These are phyloP conservation scores for Anguilla marmorata DNA, from an alignment of 2,797 vertebrate genomes.

Conservation along the genomic window DNA sequence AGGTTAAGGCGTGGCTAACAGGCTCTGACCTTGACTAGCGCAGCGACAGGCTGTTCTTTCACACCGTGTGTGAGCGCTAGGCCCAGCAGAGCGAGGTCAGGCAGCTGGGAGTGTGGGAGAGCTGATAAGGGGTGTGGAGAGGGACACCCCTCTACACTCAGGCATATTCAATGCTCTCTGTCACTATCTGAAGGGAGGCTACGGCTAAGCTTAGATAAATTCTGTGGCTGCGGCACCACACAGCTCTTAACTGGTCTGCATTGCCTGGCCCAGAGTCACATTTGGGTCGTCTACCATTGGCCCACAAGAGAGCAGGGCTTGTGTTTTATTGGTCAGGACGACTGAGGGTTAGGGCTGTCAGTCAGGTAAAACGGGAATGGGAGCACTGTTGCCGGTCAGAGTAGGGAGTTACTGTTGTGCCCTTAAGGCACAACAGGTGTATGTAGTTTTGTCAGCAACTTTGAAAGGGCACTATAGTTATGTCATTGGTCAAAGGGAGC, in stretches of 20 bases:
- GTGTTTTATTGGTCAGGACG: neutral
- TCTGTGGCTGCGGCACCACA: neutral
- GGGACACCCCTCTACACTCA: neutral
- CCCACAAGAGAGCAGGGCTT: neutral
- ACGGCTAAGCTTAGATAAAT: neutral
- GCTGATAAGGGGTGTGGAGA: neutral
- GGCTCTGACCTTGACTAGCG: neutral
- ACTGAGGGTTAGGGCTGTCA: neutral
- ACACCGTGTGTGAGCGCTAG: neutral
- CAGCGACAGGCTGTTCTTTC: neutral
- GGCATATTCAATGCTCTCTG: neutral
- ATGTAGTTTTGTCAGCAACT: neutral
- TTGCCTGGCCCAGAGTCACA: neutral
- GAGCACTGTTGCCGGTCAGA: neutral
- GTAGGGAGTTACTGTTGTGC: neutral
- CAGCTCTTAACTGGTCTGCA: neutral
- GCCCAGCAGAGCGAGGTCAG: neutral
- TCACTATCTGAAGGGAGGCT: neutral
- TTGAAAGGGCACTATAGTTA: neutral
- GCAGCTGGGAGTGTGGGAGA: neutral
- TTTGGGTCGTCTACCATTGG: neutral
- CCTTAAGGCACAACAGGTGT: neutral
- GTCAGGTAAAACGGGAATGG: neutral
- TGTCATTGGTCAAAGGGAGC: neutral
- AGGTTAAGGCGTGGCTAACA: neutral